Base-by-base conservation (phyloP, 2,797 vertebrate species). In the Chaenodraco wilsoni region DNA sequence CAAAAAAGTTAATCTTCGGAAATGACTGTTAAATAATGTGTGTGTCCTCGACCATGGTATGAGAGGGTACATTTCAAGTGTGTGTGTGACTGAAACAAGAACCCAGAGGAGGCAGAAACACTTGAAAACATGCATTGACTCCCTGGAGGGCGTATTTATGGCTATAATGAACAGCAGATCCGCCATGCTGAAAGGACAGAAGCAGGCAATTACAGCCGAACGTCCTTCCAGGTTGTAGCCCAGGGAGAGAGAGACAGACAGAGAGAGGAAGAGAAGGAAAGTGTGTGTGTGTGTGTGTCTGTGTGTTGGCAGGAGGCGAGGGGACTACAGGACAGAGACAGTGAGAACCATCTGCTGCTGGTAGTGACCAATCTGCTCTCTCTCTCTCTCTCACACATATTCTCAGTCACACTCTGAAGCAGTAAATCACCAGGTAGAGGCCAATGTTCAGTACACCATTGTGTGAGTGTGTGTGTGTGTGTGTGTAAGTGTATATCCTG, bases 81-180 rank as follows among this genome's bases (percentile, higher is more conserved):
- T 15, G 48, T 37, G 44, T 62, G 76, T 17, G 43, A 16, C 27
- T 69, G 14, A 48, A 65, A 72, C 27, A 58, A 74, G 13, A n/a
- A 52, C 46, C 48, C 52, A 56, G 41, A 65, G 49, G n/a, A 68
- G 62, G 44, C 57, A 59, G 52, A 50, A 69, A 67, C 55, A 67
- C 5, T 11, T 19, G 69, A 72, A 84, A 60, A 81, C 44, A 73
- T 17, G 80, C 74, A 65, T 23, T 0, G 59, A 62, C 81, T 84
- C 87, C 79, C 86, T 74, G 67, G 76, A 84, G 84, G 78, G 61
- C 23, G 64, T 71, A 84, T 85, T 89, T 82, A 84, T 33, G 64
- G 76, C 68, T 41, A 74, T 88, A 90, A 91, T 86, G 87, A 92
- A 89, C 84, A 89, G 84, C 80, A 90, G 84, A 90, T 89, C 78